Percentiles rank a stretch among this genome's conserved stretches.
phyloP scores from a whole-genome alignment of 2,113 vertebrate species.

The Stigmatopora nigra region DNA sequence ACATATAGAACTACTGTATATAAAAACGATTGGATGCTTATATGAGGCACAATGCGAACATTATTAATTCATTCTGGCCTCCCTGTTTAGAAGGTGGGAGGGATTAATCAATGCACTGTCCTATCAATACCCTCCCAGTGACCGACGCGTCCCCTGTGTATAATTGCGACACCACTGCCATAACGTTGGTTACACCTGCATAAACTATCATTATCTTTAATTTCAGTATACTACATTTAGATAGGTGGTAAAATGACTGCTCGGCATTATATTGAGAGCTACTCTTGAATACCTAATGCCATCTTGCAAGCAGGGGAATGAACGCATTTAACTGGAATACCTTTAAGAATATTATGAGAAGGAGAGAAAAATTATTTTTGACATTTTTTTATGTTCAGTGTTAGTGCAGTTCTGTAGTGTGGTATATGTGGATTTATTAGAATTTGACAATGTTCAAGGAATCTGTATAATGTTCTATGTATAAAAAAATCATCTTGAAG shows the following conservation, averaged over 20 bases:
- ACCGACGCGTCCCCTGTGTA: constrained; percentile 41
- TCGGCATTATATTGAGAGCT: neutral
- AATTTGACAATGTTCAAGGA: too few species aligned
- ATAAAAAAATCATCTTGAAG: neutral
- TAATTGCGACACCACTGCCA: constrained; percentile 34
- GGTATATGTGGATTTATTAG: neutral
- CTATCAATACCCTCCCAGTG: constrained; percentile 43
- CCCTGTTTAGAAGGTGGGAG: constrained; percentile 37
- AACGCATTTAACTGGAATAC: neutral
- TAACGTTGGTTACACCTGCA: neutral
- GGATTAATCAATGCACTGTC: constrained; percentile 38
- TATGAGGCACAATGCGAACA: constrained; percentile 19
- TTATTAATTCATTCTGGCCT: constrained; percentile 41
- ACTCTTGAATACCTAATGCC: neutral
- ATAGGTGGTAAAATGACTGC: neutral
- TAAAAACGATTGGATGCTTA: constrained; percentile 22
- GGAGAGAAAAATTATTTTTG: neutral
- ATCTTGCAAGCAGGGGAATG: neutral
- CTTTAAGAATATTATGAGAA: neutral
- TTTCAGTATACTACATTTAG: neutral
- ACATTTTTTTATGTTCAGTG: neutral
- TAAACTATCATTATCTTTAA: neutral
- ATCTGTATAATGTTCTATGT: neutral
- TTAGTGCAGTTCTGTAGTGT: neutral
- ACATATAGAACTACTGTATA: neutral